phyloP scores from a whole-genome alignment of 2,797 vertebrate species.

The Hyperoplus lanceolatus region DNA sequence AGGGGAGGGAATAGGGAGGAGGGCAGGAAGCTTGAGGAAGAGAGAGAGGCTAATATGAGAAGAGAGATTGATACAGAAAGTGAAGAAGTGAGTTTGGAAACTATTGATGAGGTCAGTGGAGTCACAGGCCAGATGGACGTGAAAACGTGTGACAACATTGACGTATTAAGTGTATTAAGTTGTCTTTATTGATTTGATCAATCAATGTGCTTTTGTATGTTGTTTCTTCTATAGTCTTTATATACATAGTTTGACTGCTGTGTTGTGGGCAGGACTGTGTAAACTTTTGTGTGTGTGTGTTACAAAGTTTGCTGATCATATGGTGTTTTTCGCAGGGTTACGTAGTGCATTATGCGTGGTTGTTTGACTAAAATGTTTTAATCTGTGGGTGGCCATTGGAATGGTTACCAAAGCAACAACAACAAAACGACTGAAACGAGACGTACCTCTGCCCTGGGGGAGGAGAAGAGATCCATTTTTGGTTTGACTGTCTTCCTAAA shows the following conservation, averaged over 20 bases:
- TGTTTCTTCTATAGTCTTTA: neutral
- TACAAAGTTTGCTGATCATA: slow-evolving; percentile 34
- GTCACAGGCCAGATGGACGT: slow-evolving; percentile 24
- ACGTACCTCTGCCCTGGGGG: slow-evolving; percentile 86
- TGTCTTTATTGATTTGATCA: slow-evolving; percentile 20
- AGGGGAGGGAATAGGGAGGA: neutral
- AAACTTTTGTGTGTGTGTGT: slow-evolving; percentile 4
- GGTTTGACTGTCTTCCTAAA: slow-evolving; percentile 82
- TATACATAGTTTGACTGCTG: neutral
- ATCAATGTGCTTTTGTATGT: neutral
- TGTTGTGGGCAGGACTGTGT: neutral
- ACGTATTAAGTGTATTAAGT: neutral
- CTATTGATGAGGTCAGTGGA: slow-evolving; percentile 45
- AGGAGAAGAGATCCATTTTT: slow-evolving; percentile 84
- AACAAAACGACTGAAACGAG: slow-evolving; percentile 3
- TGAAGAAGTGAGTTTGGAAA: slow-evolving; percentile 48
- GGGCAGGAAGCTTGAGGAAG: neutral
- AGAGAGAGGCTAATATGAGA: slow-evolving; percentile 4
- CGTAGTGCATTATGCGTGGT: slow-evolving; percentile 41
- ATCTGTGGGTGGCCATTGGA: slow-evolving; percentile 48
- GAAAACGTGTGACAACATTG: neutral
- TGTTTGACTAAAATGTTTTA: slow-evolving; percentile 45
- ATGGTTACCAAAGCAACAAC: slow-evolving; percentile 75
- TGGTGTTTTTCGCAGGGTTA: slow-evolving; percentile 31
- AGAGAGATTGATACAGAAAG: slow-evolving; percentile 52